Base-by-base conservation (phyloP, 2,888 invertebrate species). In the Ellobium chinense region DNA sequence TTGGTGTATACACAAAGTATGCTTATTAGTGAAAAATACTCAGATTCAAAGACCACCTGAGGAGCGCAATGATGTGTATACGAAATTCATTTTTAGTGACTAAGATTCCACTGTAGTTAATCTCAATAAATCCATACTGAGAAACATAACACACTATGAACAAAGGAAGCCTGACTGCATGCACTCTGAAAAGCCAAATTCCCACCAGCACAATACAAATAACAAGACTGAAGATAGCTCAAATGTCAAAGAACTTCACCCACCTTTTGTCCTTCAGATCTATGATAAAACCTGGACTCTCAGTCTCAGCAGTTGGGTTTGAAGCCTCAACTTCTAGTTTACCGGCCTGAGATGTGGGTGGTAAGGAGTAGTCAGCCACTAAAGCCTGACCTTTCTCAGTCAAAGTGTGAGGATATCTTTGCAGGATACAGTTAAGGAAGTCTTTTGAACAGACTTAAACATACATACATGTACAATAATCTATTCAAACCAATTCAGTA, bases 381-480 rank as follows among this genome's bases (percentile, higher is more conserved):
- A 91, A 81, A 12, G 91, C 92, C 29, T 82, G 74, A 0, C 90
- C 89, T 82, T 88, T 85, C 80, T 91, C 91, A 60, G 91, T 89
- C 7, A 89, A 88, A 14, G 88, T 65, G 74, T 90, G 89, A 0
- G 91, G 86, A 83, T 89, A 91, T 37, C 87, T 91, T 58, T n/a
- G 1, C 18, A 36, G 2, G 7, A 36, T 18, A 46, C 2, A 3
- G 73, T 69, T 69, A 78, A 78, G 68, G 46, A 39, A 58, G 24
- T 31, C 46, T n/a, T n/a, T n/a, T n/a, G n/a, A n/a, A n/a, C n/a
- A n/a, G n/a, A n/a, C n/a, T n/a, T n/a, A n/a, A n/a, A n/a, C n/a
- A n/a, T n/a, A n/a, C n/a, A n/a, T n/a, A n/a, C n/a, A n/a, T n/a
- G n/a, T n/a, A n/a, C n/a, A n/a, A n/a, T n/a, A n/a, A n/a, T n/a